phyloP scores from a whole-genome alignment of 2,888 invertebrate genomes.

The Ypsolopha sequella region DNA sequence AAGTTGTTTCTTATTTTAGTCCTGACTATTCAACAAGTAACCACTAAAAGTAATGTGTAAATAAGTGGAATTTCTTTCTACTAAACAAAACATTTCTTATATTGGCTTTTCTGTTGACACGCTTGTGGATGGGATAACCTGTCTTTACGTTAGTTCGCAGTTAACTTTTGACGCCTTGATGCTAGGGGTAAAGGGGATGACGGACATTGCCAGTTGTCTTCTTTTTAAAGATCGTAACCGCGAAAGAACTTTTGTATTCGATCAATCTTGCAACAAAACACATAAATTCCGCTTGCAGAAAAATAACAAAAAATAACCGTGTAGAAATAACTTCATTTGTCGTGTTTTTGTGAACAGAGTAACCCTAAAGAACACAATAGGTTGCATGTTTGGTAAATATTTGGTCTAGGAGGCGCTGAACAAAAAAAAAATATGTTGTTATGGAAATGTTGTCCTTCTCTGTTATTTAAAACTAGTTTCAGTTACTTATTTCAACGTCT shows the following conservation, averaged over 20 bases:
- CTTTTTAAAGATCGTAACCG: neutral
- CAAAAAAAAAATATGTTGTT: no score
- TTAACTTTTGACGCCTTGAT: no score
- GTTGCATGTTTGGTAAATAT: constrained; percentile 27
- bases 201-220: neutral
- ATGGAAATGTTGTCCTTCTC: no score
- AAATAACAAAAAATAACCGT: constrained; percentile 41
- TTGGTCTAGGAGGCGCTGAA: no score
- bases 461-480: no score
- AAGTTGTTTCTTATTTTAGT: constrained; percentile 7
- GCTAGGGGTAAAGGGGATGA: no score
- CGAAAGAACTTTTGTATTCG: no score
- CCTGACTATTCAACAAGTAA: constrained; percentile 15
- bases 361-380: constrained; percentile 59
- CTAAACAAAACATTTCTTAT: neutral
- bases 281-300: neutral
- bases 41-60: constrained; percentile 2
- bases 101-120: neutral
- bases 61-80: constrained; percentile 1
- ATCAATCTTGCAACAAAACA: no score
- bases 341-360: constrained; percentile 35
- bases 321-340: constrained; percentile 41
- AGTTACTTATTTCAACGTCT: no score
- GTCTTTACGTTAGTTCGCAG: no score
- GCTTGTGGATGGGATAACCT: no score